Conservation (phyloP, 2,113 vertebrate genomes). For the Ascaphus truei region DNA sequence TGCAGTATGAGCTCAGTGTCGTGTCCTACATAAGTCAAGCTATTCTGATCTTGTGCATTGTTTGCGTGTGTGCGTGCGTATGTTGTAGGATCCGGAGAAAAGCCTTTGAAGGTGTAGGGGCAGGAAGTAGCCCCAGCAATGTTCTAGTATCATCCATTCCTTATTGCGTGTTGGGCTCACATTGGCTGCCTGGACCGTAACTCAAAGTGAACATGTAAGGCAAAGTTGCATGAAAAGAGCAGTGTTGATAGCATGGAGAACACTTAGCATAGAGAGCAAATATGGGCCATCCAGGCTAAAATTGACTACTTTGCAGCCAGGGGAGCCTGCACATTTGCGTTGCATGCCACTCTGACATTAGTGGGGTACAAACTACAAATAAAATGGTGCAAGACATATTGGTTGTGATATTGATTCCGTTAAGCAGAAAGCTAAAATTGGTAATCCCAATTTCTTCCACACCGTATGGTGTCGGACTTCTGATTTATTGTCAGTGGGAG, state of each 20-base stretch:
- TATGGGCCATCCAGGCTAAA: too few species aligned
- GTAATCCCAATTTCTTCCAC: neutral
- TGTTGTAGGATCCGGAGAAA: neutral
- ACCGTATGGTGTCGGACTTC: neutral
- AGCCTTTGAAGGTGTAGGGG: neutral
- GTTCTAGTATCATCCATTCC: constrained; percentile 1
- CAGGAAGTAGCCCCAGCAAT: neutral
- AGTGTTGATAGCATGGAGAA: neutral
- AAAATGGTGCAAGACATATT: too few species aligned
- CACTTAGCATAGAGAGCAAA: too few species aligned
- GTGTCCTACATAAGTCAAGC: constrained; percentile 1
- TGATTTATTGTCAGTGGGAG: too few species aligned
- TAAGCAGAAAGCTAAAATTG: neutral
- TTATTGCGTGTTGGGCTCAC: neutral
- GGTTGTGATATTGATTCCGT: neutral
- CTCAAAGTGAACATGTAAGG: neutral
- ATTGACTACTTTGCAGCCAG: too few species aligned
- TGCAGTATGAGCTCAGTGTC: constrained; percentile 8
- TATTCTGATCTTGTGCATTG: neutral
- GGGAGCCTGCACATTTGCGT: too few species aligned
- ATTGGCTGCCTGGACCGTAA: neutral
- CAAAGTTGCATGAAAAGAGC: neutral
- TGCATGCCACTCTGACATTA: too few species aligned
- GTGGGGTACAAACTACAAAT: too few species aligned
- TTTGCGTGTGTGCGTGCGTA: neutral